These are phyloP conservation scores for Pachydiplax longipennis DNA, from an alignment of 2,888 invertebrate genomes.

Conservation along the genomic window DNA sequence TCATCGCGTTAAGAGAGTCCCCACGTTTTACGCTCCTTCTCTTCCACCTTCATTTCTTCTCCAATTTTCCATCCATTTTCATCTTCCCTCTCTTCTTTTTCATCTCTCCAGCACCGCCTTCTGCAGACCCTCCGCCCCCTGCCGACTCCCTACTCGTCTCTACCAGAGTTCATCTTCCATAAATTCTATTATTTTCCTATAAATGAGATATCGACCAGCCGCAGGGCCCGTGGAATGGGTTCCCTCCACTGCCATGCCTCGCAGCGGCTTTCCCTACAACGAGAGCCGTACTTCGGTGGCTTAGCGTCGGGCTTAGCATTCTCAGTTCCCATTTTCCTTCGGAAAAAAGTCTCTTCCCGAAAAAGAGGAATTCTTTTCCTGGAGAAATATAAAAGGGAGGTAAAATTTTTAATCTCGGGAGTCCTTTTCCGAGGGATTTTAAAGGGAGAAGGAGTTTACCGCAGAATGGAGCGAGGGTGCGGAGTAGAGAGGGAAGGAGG, in stretches of 20 bases:
- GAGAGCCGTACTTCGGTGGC: neutral
- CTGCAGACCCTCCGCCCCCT: neutral
- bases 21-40: neutral
- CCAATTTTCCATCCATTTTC: neutral
- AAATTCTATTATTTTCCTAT: constrained; percentile 47
- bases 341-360: neutral
- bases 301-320: neutral
- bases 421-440: neutral
- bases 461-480: neutral
- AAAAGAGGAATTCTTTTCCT: neutral
- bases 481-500: neutral
- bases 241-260: neutral
- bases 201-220: constrained; percentile 47
- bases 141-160: neutral
- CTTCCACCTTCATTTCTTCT: neutral
- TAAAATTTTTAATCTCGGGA: neutral
- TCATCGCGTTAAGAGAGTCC: neutral
- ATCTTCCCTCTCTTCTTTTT: neutral
- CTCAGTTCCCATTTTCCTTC: neutral
- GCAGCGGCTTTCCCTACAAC: neutral
- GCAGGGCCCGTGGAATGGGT: neutral
- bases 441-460: neutral
- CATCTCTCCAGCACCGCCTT: neutral
- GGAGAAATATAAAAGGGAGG: neutral
- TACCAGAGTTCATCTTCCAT: constrained; percentile 45